Percentiles rank a stretch among this genome's conserved stretches.
These are phyloP conservation scores for Macrophya alboannulata DNA, from an alignment of 2,888 invertebrate species.

Conservation along the genomic window DNA sequence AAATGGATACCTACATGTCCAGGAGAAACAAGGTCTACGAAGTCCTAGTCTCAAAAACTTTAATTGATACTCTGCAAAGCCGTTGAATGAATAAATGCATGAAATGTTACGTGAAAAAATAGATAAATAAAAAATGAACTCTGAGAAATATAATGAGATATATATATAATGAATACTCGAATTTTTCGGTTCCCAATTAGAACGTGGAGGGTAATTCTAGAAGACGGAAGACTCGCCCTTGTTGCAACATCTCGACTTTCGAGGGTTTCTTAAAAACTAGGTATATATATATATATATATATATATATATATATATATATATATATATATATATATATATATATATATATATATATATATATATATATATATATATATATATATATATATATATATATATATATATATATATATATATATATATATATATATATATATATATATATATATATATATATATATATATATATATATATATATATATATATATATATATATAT, in stretches of 20 bases:
- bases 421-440: too few relatives aligned
- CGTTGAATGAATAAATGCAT: conserved; percentile 2
- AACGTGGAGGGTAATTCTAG: conserved; percentile 6
- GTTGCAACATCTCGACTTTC: conserved; percentile 7
- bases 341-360: too few relatives aligned
- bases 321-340: too few relatives aligned
- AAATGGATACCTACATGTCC: background rate
- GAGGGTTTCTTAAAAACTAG: conserved; percentile 3
- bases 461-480: too few relatives aligned
- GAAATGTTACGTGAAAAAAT: background rate
- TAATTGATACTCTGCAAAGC: background rate
- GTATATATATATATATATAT: too few relatives aligned
- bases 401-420: too few relatives aligned
- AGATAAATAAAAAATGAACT: background rate
- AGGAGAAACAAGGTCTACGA: background rate
- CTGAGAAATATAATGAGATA: background rate
- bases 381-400: too few relatives aligned
- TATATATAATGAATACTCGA: background rate
- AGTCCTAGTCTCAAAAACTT: background rate
- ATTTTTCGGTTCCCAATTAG: background rate
- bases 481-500: too few relatives aligned
- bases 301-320: too few relatives aligned
- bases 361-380: too few relatives aligned
- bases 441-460: too few relatives aligned
- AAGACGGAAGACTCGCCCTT: conserved; percentile 7